phyloP scores from a whole-genome alignment of 2,888 invertebrate species.

The Lamproptera curius region DNA sequence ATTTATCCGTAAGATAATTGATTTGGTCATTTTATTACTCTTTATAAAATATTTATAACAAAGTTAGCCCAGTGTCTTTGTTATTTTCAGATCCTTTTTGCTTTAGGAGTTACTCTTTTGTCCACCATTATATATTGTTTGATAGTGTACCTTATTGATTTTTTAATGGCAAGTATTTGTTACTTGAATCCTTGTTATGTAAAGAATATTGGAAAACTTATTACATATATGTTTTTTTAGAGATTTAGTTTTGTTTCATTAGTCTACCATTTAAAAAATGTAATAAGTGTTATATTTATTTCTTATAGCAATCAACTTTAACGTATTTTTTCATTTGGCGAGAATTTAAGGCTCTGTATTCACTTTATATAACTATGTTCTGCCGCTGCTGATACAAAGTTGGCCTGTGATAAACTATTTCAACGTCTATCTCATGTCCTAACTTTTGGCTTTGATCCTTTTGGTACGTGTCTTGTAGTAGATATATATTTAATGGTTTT shows the following conservation, averaged over 20 bases:
- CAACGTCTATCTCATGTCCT: conserved; percentile 38
- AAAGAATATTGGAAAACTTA: neutral
- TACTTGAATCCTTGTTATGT: neutral
- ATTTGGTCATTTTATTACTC: conserved; percentile 8
- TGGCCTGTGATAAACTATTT: conserved; percentile 34
- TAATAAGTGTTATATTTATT: neutral
- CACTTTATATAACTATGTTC: conserved; percentile 42
- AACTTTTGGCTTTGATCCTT: conserved; percentile 29
- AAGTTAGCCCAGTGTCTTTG: neutral
- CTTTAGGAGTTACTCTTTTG: conserved; percentile 1
- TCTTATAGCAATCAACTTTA: conserved; percentile 32
- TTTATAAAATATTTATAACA: conserved; percentile 37
- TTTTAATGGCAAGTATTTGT: conserved; percentile 4
- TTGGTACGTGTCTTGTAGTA: conserved; percentile 7
- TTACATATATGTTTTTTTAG: neutral
- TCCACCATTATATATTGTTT: conserved; percentile 13
- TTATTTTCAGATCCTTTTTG: neutral
- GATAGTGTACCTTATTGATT: conserved; percentile 3
- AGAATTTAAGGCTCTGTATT: conserved; percentile 41
- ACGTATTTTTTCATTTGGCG: conserved; percentile 42
- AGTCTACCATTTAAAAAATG: neutral
- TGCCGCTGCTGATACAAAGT: conserved; percentile 35
- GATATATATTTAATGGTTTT: neutral
- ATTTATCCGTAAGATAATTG: conserved; percentile 38
- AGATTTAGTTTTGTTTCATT: neutral